Conservation (phyloP, 2,113 vertebrate genomes). For the Toxotes chatareus region DNA sequence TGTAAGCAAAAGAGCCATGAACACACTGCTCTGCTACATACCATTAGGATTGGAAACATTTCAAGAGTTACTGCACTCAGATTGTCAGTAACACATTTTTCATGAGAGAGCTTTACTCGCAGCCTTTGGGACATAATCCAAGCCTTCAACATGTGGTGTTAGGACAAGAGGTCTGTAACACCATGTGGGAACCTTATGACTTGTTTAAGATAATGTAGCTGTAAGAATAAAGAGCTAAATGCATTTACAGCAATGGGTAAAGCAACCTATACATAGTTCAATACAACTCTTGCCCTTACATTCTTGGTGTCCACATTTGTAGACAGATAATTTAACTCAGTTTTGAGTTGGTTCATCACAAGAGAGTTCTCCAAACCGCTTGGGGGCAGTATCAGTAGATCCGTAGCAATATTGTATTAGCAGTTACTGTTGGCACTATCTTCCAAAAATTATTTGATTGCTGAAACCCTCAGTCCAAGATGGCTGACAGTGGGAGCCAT, state of each 20-base stretch:
- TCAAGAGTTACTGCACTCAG: conserved; percentile 79
- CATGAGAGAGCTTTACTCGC: conserved; percentile 88
- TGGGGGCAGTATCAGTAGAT: not conserved
- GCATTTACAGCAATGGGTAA: conserved; percentile 35
- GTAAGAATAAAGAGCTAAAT: conserved; percentile 38
- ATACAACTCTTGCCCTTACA: no score
- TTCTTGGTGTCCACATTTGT: no score
- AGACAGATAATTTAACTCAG: not conserved
- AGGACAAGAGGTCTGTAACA: conserved; percentile 37
- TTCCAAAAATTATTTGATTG: no score
- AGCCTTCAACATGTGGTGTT: conserved; percentile 74
- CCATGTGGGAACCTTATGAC: conserved; percentile 35
- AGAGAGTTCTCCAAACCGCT: not conserved
- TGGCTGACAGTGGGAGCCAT: no score
- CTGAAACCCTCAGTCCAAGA: no score
- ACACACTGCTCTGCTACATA: conserved; percentile 58
- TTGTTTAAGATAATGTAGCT: conserved; percentile 35
- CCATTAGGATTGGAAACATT: conserved; percentile 64
- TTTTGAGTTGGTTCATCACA: not conserved
- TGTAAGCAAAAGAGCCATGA: conserved; percentile 49
- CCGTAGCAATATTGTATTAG: no score
- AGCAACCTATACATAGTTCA: not conserved
- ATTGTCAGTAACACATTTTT: conserved; percentile 93
- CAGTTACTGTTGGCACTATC: no score
- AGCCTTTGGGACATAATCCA: conserved; percentile 90